Evolutionary conservation across 2,797 vertebrate species (phyloP).

Genomic region (Trematomus bernacchii): DNA sequence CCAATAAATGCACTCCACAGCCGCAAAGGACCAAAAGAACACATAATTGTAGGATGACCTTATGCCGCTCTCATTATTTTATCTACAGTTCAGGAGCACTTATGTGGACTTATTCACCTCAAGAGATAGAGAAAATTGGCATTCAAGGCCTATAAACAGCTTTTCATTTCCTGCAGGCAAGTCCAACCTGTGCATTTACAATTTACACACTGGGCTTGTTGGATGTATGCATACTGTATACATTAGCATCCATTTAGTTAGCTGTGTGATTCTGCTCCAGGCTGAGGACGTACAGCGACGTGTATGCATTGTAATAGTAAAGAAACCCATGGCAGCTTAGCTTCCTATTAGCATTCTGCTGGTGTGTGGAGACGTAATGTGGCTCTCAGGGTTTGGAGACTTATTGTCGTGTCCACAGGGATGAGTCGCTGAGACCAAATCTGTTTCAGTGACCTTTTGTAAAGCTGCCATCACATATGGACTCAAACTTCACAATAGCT

Average conservation of each 20-base stretch:
- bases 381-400: slow-evolving; percentile 57
- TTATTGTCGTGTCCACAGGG: slow-evolving; percentile 66
- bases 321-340: slow-evolving; percentile 43
- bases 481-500: slow-evolving; percentile 71
- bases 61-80: slow-evolving; percentile 59
- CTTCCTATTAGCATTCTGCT: slow-evolving; percentile 58
- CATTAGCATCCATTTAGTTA: slow-evolving; percentile 76
- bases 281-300: slow-evolving; percentile 48
- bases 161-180: slow-evolving; percentile 68
- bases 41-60: slow-evolving; percentile 53
- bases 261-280: slow-evolving; percentile 59
- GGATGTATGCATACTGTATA: slow-evolving; percentile 62
- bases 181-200: slow-evolving; percentile 70
- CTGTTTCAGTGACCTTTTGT: slow-evolving; percentile 78
- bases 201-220: slow-evolving; percentile 61
- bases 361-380: slow-evolving; percentile 42
- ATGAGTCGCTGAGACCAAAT: slow-evolving; percentile 73
- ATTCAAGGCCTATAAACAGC: slow-evolving; percentile 63
- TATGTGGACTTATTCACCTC: slow-evolving; percentile 63
- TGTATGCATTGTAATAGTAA: slow-evolving; percentile 57
- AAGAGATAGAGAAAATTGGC: slow-evolving; percentile 61
- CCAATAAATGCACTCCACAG: slow-evolving; percentile 44
- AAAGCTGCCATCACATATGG: slow-evolving; percentile 70
- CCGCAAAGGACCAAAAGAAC: slow-evolving; percentile 37
- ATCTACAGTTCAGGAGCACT: slow-evolving; percentile 47